These are phyloP conservation scores for Arizona elegans DNA, from an alignment of 2,113 vertebrate genomes.

Conservation along the genomic window DNA sequence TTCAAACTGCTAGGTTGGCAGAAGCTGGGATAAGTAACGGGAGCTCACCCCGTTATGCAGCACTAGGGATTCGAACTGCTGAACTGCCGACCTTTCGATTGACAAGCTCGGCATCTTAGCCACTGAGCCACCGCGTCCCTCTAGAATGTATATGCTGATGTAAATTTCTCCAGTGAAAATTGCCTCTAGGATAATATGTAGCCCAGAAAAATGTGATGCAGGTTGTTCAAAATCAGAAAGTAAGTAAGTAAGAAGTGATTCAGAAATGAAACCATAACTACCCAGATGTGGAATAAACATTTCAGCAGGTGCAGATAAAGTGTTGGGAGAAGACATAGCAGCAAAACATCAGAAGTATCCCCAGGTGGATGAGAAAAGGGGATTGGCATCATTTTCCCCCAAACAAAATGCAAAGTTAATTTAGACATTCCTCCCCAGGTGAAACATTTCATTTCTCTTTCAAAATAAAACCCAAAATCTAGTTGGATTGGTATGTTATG, in stretches of 20 bases:
- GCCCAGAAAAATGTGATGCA: not conserved
- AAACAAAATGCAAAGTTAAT: not conserved
- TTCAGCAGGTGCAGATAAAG: not conserved
- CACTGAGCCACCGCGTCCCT: too few relatives aligned
- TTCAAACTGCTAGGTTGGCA: too few relatives aligned
- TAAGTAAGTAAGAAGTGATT: not conserved
- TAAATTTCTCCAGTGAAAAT: not conserved
- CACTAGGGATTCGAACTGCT: too few relatives aligned
- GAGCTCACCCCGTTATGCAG: too few relatives aligned
- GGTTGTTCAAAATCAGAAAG: not conserved
- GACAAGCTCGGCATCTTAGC: too few relatives aligned
- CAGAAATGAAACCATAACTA: not conserved
- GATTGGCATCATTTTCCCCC: not conserved
- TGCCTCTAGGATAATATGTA: not conserved
- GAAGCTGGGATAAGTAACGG: too few relatives aligned
- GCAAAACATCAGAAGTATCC: not conserved
- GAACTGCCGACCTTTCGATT: too few relatives aligned
- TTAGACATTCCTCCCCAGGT: not conserved
- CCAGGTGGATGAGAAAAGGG: not conserved
- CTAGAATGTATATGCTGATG: not conserved
- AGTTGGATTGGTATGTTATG: not conserved
- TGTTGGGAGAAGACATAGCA: not conserved
- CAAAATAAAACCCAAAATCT: not conserved
- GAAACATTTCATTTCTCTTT: not conserved
- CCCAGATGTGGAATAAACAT: not conserved